Base-by-base conservation (phyloP, 1,140 invertebrate genomes). In the Apis laboriosa region DNA sequence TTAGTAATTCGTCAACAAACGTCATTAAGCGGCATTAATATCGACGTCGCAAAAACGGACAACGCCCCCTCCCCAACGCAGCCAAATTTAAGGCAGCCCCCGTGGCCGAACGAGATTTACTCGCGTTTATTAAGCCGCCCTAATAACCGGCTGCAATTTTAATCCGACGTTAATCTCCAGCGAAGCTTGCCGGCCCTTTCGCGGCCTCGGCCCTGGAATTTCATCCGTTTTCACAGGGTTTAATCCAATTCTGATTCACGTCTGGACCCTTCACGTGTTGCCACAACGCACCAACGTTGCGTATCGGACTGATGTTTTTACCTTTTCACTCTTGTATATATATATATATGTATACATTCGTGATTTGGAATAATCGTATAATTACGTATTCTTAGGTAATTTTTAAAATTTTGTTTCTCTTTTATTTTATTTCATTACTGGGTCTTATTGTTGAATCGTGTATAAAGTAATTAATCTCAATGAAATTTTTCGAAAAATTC, bases 101-200 rank as follows among this genome's bases (percentile, higher is more conserved):
- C 28, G 56, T 66, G 74, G 86, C 74, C 87, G 86, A 88, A 88
- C 87, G 84, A 88, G 87, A 88, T 88, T 88, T 86, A 84, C 84
- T 86, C 87, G 86, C 86, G 87, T 88, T 88, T 88, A 88, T 88
- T 88, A 88, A 88, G 87, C 87, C 86, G 80, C 80, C 86, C 87
- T 88, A 88, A 88, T 88, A 88, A 88, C 86, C 86, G 84, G 84
- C 87, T 78, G 84, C 87, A 88, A 88, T 88, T 88, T 88, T 88
- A 88, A 88, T 88, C 87, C 87, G 87, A 88, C 87, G 80, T 88
- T 88, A 88, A 88, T 88, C 87, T 88, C 73, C 77, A 74, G 58
- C 79, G 43, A 34, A 49, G 67, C 71, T 78, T 66, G 34, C 58
- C 81, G 77, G 70, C 77, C 83, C 83, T 87, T 64, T 76, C 77